Conservation (phyloP, 2,113 vertebrate species). For the Petromus typicus region DNA sequence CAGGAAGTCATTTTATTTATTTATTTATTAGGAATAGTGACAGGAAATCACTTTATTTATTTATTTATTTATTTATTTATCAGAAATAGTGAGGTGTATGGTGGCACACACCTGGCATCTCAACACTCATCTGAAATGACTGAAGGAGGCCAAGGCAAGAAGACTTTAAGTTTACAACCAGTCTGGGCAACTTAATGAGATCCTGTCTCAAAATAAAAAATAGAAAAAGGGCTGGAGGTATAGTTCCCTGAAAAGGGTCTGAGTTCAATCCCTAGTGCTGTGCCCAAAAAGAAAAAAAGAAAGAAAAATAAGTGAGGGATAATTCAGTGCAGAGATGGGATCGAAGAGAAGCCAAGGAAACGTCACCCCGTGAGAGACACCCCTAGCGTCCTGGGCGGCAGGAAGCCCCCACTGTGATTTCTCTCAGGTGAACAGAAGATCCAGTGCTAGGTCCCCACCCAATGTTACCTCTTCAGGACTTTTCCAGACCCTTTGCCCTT, state of each 20-base stretch:
- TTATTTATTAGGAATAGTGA: neutral
- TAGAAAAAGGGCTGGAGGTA: neutral
- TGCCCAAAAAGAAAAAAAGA: neutral
- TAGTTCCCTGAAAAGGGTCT: neutral
- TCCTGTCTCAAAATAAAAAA: neutral
- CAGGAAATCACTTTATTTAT: no score
- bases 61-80: no score
- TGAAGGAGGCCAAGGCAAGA: neutral
- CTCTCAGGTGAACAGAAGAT: neutral
- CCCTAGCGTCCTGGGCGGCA: neutral
- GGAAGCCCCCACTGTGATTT: neutral
- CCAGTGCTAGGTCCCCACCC: neutral
- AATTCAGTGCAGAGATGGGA: neutral
- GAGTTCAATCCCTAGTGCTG: neutral
- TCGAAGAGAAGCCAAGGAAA: neutral
- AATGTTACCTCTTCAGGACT: constrained; percentile 93
- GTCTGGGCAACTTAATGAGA: neutral
- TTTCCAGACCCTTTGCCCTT: constrained; percentile 94
- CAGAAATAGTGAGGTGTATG: neutral
- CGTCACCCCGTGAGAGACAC: neutral
- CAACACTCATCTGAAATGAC: neutral
- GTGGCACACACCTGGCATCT: neutral
- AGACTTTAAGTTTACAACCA: neutral
- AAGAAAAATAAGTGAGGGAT: neutral
- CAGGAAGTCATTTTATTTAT: no score